Evolutionary conservation across 2,888 invertebrate genomes (phyloP).

Genomic region (Monoplex corrugatus): DNA sequence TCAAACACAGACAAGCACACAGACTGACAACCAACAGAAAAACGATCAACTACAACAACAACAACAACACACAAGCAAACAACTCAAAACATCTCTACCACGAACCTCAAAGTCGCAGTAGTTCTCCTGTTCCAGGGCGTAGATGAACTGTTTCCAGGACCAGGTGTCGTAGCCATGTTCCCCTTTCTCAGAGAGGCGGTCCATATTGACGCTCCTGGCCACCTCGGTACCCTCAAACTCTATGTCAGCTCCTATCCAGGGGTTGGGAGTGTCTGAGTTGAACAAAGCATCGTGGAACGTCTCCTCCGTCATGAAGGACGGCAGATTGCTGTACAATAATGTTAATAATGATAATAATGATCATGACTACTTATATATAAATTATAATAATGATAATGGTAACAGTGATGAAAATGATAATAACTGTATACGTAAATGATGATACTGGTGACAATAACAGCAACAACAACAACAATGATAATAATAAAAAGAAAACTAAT

Average conservation of each 20-base stretch:
- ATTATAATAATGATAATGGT: too few species aligned
- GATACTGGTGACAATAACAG: too few species aligned
- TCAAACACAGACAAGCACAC: too few species aligned
- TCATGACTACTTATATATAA: too few species aligned
- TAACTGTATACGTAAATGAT: too few species aligned
- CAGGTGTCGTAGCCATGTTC: constrained; percentile 57
- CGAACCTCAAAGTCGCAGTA: constrained; percentile 59
- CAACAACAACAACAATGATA: background rate
- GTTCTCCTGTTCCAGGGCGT: constrained; percentile 59
- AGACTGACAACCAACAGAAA: too few species aligned
- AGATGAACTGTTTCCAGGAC: constrained; percentile 58
- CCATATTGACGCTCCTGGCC: constrained; percentile 54
- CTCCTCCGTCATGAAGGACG: constrained; percentile 50
- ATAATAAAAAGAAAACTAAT: too few species aligned
- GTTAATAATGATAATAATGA: too few species aligned
- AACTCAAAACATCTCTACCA: background rate
- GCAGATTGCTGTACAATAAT: constrained; percentile 45
- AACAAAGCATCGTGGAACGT: constrained; percentile 54
- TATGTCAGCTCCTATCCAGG: constrained; percentile 58
- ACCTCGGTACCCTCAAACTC: constrained; percentile 54
- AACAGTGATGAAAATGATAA: too few species aligned
- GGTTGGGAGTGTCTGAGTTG: constrained; percentile 52
- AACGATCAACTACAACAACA: too few species aligned
- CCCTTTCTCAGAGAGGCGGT: constrained; percentile 41
- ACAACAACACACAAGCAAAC: background rate